phyloP scores from a whole-genome alignment of 2,888 invertebrate species.

The Drepana falcataria region DNA sequence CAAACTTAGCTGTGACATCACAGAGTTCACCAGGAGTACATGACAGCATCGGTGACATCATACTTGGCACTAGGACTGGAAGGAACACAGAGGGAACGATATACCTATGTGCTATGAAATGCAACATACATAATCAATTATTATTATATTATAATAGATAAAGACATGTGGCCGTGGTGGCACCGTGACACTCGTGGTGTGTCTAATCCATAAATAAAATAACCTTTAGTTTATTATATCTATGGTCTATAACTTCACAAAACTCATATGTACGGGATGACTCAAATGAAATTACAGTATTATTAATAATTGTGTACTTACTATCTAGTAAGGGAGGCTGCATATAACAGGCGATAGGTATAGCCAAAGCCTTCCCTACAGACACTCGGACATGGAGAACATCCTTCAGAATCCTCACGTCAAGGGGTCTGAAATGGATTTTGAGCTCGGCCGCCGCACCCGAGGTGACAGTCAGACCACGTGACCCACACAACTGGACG shows the following conservation, averaged over 20 bases:
- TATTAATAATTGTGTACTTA: too few species aligned
- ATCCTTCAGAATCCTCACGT: slow-evolving; percentile 39
- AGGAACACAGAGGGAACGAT: too few species aligned
- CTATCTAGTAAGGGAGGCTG: slow-evolving; percentile 50
- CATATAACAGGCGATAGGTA: slow-evolving; percentile 55
- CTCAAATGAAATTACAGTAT: too few species aligned
- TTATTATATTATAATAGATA: too few species aligned
- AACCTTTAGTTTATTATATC: too few species aligned
- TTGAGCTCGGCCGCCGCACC: slow-evolving; percentile 43
- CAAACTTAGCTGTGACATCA: background rate
- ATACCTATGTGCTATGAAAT: too few species aligned
- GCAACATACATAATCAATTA: too few species aligned
- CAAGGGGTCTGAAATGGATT: slow-evolving; percentile 43
- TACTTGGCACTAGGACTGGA: slow-evolving; percentile 36
- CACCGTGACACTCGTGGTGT: too few species aligned
- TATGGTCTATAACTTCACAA: too few species aligned
- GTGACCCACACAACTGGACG: slow-evolving; percentile 34
- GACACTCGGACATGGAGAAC: slow-evolving; percentile 39
- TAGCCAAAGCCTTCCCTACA: slow-evolving; percentile 10
- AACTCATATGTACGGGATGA: too few species aligned
- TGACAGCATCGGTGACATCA: slow-evolving; percentile 13
- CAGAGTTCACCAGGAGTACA: slow-evolving; percentile 8
- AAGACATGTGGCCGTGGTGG: too few species aligned
- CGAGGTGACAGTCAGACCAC: slow-evolving; percentile 44
- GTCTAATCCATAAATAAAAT: too few species aligned